Percentiles rank a stretch among this genome's conserved stretches.
Evolutionary conservation across 1,140 invertebrate genomes (phyloP).

Genomic region (Batillaria attramentaria): DNA sequence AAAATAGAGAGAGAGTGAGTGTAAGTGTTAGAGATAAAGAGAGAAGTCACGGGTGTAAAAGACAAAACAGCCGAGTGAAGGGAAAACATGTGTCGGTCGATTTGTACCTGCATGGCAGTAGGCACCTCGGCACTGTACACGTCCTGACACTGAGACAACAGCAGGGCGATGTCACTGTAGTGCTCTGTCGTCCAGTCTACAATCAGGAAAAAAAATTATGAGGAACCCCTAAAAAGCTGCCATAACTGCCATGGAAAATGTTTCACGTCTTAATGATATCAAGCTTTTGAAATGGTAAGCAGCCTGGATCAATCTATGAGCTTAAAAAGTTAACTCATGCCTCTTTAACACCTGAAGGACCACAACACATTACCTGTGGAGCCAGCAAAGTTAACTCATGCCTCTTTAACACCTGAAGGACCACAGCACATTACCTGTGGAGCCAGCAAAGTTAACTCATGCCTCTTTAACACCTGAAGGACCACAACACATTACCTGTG

Average conservation of each 20-base stretch:
- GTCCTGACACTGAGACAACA: constrained; percentile 79
- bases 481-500: too few relatives aligned
- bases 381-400: too few relatives aligned
- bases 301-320: too few relatives aligned
- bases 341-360: too few relatives aligned
- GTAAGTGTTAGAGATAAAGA: background rate
- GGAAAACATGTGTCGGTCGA: background rate
- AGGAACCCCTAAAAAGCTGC: too few relatives aligned
- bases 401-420: too few relatives aligned
- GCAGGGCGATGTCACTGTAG: constrained; percentile 77
- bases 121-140: constrained; percentile 82
- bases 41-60: background rate
- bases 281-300: background rate
- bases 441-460: too few relatives aligned
- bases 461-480: too few relatives aligned
- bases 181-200: constrained; percentile 77
- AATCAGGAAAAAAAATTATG: constrained; percentile 28
- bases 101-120: constrained; percentile 58
- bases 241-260: constrained; percentile 6
- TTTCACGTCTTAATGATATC: background rate
- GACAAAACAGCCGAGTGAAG: background rate
- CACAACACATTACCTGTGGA: too few relatives aligned
- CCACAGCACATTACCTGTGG: too few relatives aligned
- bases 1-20: background rate
- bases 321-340: too few relatives aligned